These are phyloP conservation scores for Isichthys henryi DNA, from an alignment of 2,113 vertebrate genomes.

Conservation along the genomic window DNA sequence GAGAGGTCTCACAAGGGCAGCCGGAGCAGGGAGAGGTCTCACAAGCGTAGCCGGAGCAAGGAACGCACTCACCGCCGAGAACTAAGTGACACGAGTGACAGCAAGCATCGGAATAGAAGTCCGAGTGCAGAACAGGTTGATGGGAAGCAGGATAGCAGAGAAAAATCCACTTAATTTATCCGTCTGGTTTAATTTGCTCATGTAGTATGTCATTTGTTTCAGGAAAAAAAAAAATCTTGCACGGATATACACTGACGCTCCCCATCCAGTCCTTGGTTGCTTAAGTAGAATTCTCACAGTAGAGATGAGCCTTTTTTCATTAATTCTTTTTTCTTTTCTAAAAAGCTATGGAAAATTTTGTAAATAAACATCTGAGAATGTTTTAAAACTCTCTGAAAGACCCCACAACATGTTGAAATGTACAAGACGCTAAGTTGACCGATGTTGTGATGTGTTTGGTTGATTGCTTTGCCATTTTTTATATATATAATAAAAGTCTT, in stretches of 20 bases:
- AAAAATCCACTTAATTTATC: constrained; percentile 23
- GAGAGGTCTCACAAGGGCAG: constrained; percentile 49
- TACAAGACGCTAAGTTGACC: constrained; percentile 76
- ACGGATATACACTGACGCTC: neutral
- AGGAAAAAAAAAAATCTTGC: neutral
- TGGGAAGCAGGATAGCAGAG: constrained; percentile 36
- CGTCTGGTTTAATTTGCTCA: constrained; percentile 16
- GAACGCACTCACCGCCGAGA: constrained; percentile 74
- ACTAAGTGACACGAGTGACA: constrained; percentile 71
- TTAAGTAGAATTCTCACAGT: constrained; percentile 68
- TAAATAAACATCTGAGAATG: constrained; percentile 82
- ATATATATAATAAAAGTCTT: constrained; percentile 59
- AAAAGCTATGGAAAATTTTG: constrained; percentile 66
- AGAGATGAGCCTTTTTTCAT: constrained; percentile 75
- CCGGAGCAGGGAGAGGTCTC: constrained; percentile 66
- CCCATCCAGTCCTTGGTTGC: constrained; percentile 54
- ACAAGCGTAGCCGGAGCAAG: constrained; percentile 69
- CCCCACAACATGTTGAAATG: constrained; percentile 71
- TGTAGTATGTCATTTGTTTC: constrained; percentile 29
- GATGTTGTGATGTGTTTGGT: constrained; percentile 64
- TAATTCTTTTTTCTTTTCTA: constrained; percentile 23
- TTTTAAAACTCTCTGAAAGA: constrained; percentile 79
- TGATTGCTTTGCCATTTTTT: constrained; percentile 63
- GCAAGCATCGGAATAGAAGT: constrained; percentile 73
- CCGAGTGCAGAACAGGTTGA: constrained; percentile 71